These are phyloP conservation scores for Metridium senile DNA, from an alignment of 92 coral and sea anemone species.

Conservation along the genomic window DNA sequence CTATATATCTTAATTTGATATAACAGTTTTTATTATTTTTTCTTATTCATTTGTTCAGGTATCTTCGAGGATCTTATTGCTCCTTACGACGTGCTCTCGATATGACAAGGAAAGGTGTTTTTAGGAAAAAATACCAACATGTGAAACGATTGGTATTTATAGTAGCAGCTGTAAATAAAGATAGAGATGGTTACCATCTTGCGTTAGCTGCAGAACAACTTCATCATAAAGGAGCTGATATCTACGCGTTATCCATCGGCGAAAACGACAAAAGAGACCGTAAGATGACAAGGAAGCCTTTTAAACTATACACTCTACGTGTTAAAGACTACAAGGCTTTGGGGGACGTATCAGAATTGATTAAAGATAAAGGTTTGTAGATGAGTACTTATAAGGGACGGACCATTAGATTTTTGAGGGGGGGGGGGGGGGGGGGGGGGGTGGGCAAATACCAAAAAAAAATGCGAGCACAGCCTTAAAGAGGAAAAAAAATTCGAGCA, in stretches of 20 bases:
- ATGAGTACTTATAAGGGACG: not conserved
- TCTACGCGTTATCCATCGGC: conserved; percentile 38
- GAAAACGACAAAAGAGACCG: conserved; percentile 4
- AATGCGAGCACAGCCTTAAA: too few species aligned
- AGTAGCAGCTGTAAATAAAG: not conserved
- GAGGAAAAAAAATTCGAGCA: too few species aligned
- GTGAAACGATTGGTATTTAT: conserved; percentile 25
- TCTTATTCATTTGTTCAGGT: not conserved
- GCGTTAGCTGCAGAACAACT: not conserved
- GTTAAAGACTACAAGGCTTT: conserved; percentile 41
- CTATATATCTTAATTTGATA: too few species aligned
- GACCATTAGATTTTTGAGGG: too few species aligned
- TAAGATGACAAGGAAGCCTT: conserved; percentile 43
- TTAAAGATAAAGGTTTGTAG: conserved; percentile 53
- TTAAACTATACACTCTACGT: conserved; percentile 25
- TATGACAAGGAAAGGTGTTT: conserved; percentile 4
- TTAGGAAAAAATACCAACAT: conserved; percentile 10
- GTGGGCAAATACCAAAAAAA: too few species aligned
- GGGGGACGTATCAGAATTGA: conserved; percentile 10
- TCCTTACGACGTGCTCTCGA: conserved; percentile 13
- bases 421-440: too few species aligned
- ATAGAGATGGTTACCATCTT: not conserved
- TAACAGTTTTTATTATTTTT: too few species aligned
- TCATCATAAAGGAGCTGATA: conserved; percentile 31
- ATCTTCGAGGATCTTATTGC: conserved; percentile 7